A percentile compares a stretch with the other conserved stretches of the same genome.
These are phyloP conservation scores for Vidua macroura DNA, from an alignment of 2,113 vertebrate species.

Conservation along the genomic window DNA sequence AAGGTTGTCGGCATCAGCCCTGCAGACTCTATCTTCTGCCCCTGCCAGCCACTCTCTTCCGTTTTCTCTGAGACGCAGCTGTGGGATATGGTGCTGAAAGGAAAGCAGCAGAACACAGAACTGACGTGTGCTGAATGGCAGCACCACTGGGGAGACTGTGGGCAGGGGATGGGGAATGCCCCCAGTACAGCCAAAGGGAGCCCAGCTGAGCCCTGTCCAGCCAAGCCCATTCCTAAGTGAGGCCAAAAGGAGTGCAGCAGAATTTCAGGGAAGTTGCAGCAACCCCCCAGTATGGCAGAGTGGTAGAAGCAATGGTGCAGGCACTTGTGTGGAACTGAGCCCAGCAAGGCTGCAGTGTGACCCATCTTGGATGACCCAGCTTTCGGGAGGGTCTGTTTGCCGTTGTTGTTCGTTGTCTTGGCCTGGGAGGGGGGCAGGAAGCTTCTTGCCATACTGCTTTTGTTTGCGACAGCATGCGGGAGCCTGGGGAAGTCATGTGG, in stretches of 20 bases:
- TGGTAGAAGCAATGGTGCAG: accelerated
- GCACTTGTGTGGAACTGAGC: not conserved
- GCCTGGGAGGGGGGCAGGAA: not conserved
- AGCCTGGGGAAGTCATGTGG: not conserved
- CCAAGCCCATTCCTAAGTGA: not conserved
- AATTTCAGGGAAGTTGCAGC: not conserved
- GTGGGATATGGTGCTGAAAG: not conserved
- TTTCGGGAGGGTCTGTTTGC: not conserved
- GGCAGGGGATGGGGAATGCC: no score
- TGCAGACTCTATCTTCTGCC: not conserved
- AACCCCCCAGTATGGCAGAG: accelerated
- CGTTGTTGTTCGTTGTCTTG: not conserved
- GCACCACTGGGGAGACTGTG: not conserved
- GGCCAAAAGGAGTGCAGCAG: not conserved
- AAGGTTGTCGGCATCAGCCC: not conserved
- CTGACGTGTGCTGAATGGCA: not conserved
- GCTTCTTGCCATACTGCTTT: not conserved
- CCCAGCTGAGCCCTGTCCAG: not conserved
- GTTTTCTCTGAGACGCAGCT: accelerated
- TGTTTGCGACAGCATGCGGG: accelerated
- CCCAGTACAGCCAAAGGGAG: not conserved
- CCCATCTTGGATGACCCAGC: no score
- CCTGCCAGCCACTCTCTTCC: not conserved
- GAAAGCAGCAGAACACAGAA: not conserved
- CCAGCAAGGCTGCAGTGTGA: accelerated